These are phyloP conservation scores for Andrena bicolor DNA, from an alignment of 2,888 invertebrate genomes.

Conservation along the genomic window DNA sequence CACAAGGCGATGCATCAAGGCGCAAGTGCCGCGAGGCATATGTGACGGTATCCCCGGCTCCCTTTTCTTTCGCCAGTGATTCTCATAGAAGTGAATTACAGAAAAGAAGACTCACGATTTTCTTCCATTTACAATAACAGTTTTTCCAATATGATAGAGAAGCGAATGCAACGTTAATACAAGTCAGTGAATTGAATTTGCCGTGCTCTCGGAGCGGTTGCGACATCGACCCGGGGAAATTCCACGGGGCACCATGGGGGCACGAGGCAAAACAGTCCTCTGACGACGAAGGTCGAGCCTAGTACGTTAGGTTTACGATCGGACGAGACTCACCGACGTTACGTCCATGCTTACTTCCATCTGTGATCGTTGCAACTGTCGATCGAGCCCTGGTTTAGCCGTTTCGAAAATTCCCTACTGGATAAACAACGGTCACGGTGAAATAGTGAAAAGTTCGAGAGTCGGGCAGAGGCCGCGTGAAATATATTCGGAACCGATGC, in stretches of 20 bases:
- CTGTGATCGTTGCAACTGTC: conserved; percentile 7
- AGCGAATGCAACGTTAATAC: neutral
- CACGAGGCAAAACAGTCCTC: neutral
- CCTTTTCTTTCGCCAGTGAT: neutral
- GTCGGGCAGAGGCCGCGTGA: neutral
- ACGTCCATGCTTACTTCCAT: conserved; percentile 51
- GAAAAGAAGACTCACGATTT: neutral
- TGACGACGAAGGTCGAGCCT: conserved; percentile 21
- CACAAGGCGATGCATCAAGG: neutral
- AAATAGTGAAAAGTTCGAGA: conserved; percentile 1
- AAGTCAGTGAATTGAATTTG: neutral
- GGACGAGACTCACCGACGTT: conserved; percentile 44
- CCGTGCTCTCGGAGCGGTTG: neutral
- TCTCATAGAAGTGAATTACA: neutral
- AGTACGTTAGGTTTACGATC: neutral
- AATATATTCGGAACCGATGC: conserved; percentile 3
- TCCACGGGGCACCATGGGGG: neutral
- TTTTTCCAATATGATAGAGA: neutral
- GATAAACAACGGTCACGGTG: neutral
- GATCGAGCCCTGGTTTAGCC: neutral
- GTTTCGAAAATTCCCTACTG: neutral
- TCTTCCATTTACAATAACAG: neutral
- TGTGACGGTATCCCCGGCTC: neutral
- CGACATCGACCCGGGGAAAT: neutral
- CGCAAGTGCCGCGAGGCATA: neutral